These are phyloP conservation scores for Muraenolepis orangiensis DNA, from an alignment of 2,797 vertebrate species.

Conservation along the genomic window DNA sequence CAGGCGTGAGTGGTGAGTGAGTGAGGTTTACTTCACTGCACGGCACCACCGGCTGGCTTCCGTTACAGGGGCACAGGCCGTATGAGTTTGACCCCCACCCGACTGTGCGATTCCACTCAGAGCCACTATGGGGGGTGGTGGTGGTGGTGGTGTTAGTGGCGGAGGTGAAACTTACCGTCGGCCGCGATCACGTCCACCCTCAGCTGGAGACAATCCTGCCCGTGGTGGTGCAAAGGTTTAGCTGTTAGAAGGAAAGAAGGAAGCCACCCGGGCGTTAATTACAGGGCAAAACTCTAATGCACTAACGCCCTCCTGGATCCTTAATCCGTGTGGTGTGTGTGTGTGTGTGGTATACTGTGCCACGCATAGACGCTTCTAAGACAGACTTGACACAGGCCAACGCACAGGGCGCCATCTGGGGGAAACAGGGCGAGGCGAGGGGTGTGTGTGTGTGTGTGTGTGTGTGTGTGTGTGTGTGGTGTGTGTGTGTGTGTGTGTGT, in stretches of 20 bases:
- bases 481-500: conserved; percentile 24
- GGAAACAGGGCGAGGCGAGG: conserved; percentile 43
- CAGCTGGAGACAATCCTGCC: conserved; percentile 83
- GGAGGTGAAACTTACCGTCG: conserved; percentile 75
- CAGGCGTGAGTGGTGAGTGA: too few species aligned
- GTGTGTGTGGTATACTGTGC: not conserved
- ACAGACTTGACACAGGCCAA: conserved; percentile 40
- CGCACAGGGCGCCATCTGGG: conserved; percentile 65
- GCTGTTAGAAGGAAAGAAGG: conserved; percentile 67
- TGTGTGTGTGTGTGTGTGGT: conserved; percentile 45
- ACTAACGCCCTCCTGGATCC: conserved; percentile 54
- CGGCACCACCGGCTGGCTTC: too few species aligned
- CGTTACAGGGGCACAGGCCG: too few species aligned
- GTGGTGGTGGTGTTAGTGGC: too few species aligned
- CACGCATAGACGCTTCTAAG: conserved; percentile 15
- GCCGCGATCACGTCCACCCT: conserved; percentile 79
- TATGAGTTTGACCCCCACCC: too few species aligned
- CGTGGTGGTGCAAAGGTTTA: conserved; percentile 86
- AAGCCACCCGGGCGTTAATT: conserved; percentile 53
- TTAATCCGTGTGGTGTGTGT: conserved; percentile 57
- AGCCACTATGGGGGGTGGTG: not conserved
- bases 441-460: too few species aligned
- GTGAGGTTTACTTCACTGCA: too few species aligned
- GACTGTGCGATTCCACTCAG: conserved; percentile 1
- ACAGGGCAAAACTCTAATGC: conserved; percentile 59